Base-by-base conservation (phyloP, 2,797 vertebrate genomes). In the Pangasius larnaudii region DNA sequence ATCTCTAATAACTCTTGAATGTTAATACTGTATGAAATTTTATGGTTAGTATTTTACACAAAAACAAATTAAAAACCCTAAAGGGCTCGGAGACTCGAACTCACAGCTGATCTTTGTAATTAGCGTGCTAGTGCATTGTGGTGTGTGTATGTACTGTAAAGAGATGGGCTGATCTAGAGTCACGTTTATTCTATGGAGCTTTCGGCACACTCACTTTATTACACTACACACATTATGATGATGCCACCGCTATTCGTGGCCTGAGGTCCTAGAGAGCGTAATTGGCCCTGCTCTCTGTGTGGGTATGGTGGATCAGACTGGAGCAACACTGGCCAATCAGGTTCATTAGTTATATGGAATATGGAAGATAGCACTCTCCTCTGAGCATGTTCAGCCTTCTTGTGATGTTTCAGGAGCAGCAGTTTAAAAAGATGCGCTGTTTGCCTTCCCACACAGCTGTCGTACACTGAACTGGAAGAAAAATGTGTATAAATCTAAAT, bases 121-220 rank as follows among this genome's bases (percentile, higher is more conserved):
- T 49, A 63, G 58, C 1, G 19, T 86, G 61, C 19, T 33, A 10
- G 74, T 13, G 14, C 63, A 9, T 69, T 80, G 30, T 36, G 63
- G 83, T 69, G 61, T 86, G 78, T 49, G 53, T 71, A 27, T 46
- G 65, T 27, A 49, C 79, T 75, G 56, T 83, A 81, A 67, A 82
- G 79, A 58, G 46, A 53, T 58, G 33, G 36, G 24, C 49, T 71
- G 51, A 71, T 69, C 22, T 80, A 53, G 42, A 80, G 75, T 69
- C 61, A 67, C 2, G 13, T 36, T 16, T 61, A 18, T 58, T 58
- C 61, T 8, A 2, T 33, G 33, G 19, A 22, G 22, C 61, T 33
- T 58, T 7, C 42, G 39, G 6, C 42, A 67, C 30, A 22, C 42
- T 18, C 18, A 69, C 3, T 67, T 67, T 30, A 8, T 53, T 13